A percentile compares a stretch with the other conserved stretches of the same genome.
Evolutionary conservation across 2,113 vertebrate genomes (phyloP).

Genomic region (Myanophis thanlyinensis): DNA sequence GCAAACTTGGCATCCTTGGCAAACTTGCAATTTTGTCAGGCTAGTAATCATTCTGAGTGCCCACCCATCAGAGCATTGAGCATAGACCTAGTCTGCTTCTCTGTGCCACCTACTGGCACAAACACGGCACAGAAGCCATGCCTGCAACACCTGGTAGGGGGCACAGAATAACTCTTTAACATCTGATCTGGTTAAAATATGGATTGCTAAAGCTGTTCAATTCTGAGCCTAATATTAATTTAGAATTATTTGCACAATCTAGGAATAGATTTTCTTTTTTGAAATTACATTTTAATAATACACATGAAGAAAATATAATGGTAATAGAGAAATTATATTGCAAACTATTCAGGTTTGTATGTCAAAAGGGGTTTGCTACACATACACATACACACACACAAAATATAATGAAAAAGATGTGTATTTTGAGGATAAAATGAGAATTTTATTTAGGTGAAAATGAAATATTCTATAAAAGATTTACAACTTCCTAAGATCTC

Average conservation of each 20-base stretch:
- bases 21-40: too few relatives aligned
- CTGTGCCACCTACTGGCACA: too few relatives aligned
- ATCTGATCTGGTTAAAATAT: constrained; percentile 41
- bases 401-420: neutral
- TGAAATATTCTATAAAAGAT: neutral
- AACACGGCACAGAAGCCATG: too few relatives aligned
- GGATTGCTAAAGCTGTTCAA: neutral
- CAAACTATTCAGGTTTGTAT: neutral
- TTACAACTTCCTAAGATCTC: neutral
- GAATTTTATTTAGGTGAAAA: neutral
- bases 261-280: neutral
- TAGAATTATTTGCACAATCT: neutral
- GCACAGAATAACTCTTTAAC: too few relatives aligned
- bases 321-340: neutral
- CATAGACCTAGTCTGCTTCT: too few relatives aligned
- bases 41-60: too few relatives aligned
- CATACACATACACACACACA: too few relatives aligned
- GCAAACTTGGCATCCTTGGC: too few relatives aligned
- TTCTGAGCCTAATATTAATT: neutral
- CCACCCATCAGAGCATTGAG: too few relatives aligned
- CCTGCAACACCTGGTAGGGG: too few relatives aligned
- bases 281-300: neutral
- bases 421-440: neutral
- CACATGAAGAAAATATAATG: neutral
- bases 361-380: neutral